These are phyloP conservation scores for Sturnus vulgaris DNA, from an alignment of 2,113 vertebrate species.

Conservation along the genomic window DNA sequence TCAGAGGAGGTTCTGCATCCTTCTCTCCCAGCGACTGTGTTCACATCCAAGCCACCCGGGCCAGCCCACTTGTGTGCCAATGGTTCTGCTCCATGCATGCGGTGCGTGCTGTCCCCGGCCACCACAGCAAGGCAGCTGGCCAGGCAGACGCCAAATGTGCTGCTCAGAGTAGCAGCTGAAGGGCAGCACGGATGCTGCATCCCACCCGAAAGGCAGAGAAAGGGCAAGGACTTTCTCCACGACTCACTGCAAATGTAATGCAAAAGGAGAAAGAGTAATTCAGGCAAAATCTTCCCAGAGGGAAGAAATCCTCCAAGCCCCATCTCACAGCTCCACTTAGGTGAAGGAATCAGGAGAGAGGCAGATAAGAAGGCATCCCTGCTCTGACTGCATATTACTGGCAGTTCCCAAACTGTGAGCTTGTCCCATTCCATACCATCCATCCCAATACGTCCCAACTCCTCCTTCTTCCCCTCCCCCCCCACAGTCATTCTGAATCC, in stretches of 20 bases:
- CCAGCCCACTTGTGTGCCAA: not conserved
- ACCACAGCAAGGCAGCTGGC: rapidly evolving
- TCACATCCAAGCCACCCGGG: not conserved
- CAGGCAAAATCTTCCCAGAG: not conserved
- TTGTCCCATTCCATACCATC: not conserved
- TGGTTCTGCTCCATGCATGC: rapidly evolving
- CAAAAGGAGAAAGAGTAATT: not conserved
- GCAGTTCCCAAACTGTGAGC: not conserved
- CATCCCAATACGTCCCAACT: not conserved
- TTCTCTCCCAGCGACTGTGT: rapidly evolving
- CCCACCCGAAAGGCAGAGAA: not conserved
- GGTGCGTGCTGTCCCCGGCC: not conserved
- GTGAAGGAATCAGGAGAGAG: not conserved
- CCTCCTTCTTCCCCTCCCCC: not conserved
- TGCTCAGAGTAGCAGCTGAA: not conserved
- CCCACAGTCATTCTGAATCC: not conserved
- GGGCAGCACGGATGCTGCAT: not conserved
- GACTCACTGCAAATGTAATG: rapidly evolving
- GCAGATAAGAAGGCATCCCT: not conserved
- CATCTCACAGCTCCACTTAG: not conserved
- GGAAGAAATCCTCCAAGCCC: not conserved
- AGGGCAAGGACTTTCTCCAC: not conserved
- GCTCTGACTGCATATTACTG: not conserved
- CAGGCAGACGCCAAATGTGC: not conserved
- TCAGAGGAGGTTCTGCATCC: not conserved